Base-by-base conservation (phyloP, 2,113 vertebrate genomes). In the Apteryx mantelli region DNA sequence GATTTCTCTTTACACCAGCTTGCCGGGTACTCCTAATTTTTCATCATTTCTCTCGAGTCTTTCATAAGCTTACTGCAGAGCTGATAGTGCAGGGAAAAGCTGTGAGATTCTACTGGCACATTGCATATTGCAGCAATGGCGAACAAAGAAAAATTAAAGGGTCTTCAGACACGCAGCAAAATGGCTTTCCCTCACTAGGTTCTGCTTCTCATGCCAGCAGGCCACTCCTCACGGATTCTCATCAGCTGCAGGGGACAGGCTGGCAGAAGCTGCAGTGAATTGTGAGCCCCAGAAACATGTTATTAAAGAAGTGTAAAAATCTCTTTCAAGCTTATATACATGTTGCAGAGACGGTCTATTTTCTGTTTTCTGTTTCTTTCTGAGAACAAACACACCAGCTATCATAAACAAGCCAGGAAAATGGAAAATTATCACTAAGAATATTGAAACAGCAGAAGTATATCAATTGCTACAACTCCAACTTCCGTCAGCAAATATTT, bases 321-420 rank as follows among this genome's bases (percentile, higher is more conserved):
- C 46, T 61, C 38, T 94, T 91, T 82, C 71, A 71, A 80, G 61
- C 69, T 82, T 58, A 21, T 13, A 19, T 64, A 89, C 64, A 26
- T 11, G 5, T 60, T 3, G 1, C 65, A 77, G 70, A 91, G 44
- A 61, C 24, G 86, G 34, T 20, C 48, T 0, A 0, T 77, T 65
- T 93, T 91, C 88, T 93, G 40, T 86, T 95, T 93, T 87, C 76
- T 82, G 19, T 58, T 95, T 84, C 73, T 82, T 93, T 24, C 34
- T 38, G 58, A n/a, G 26, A 95, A 90, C 69, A 95, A 89, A 80
- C 34, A 66, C 63, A 90, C 8, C 50, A 89, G 82, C 40, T 91
- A 79, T 40, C 89, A 83, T 20, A 90, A 66, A 60, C 53, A 9
- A 91, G 22, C 32, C 80, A 88, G 34, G 44, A 53, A 95, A 91